Percentiles rank a stretch among this genome's conserved stretches.
Evolutionary conservation across 2,797 vertebrate species (phyloP).

Genomic region (Podargus strigoides): DNA sequence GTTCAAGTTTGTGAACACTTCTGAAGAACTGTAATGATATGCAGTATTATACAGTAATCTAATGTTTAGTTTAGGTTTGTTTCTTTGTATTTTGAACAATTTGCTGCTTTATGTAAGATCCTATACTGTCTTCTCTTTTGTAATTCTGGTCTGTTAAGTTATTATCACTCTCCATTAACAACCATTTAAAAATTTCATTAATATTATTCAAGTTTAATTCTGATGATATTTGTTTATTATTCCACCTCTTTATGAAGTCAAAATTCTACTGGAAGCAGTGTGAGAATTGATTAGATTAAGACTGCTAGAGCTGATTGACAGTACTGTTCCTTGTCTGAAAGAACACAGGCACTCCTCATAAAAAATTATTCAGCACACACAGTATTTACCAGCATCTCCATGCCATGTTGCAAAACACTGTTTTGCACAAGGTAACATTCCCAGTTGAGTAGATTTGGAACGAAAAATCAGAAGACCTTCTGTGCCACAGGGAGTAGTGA

Average conservation of each 20-base stretch:
- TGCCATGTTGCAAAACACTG: neutral
- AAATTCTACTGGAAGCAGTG: neutral
- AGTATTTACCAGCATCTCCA: neutral
- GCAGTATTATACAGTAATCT: neutral
- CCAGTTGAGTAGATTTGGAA: neutral
- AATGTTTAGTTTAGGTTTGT: neutral
- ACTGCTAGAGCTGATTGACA: neutral
- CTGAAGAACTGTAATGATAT: neutral
- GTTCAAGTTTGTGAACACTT: neutral
- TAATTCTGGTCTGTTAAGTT: neutral
- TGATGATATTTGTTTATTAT: neutral
- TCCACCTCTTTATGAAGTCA: neutral
- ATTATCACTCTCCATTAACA: neutral
- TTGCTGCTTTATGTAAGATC: neutral
- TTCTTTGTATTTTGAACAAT: neutral
- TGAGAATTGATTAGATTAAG: neutral
- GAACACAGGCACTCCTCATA: neutral
- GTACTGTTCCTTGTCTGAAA: neutral
- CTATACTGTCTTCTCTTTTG: neutral
- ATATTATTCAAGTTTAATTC: neutral
- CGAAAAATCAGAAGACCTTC: neutral
- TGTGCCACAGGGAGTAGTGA: neutral
- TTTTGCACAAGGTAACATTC: neutral
- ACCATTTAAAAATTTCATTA: neutral
- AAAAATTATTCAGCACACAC: neutral